Evolutionary conservation across 2,888 invertebrate genomes (phyloP).

Genomic region (Pardosa pseudoannulata): DNA sequence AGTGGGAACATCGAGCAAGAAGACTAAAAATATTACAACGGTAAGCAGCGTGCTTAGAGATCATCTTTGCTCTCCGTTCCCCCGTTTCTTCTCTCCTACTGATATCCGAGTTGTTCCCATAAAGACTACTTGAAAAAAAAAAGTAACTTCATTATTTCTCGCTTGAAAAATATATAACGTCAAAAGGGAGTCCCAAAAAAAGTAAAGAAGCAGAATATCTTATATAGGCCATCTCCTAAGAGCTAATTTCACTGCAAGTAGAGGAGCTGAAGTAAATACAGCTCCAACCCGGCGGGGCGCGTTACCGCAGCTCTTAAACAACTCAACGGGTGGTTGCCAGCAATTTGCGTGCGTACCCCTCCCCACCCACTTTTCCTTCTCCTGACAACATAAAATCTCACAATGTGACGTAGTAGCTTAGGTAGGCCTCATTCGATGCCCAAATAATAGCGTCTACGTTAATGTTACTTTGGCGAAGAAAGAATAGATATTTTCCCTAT

Average conservation of each 20-base stretch:
- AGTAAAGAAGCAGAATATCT: no score
- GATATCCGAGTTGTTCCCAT: no score
- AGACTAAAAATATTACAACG: no score
- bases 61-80: no score
- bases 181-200: no score
- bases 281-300: conserved; percentile 11
- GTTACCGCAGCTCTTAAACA: conserved; percentile 4
- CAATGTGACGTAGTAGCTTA: neutral
- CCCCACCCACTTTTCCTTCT: neutral
- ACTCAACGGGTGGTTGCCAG: conserved; percentile 4
- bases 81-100: no score
- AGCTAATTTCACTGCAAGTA: conserved; percentile 13
- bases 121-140: no score
- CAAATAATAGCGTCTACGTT: neutral
- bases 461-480: neutral
- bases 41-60: no score
- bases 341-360: neutral
- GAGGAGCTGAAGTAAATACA: conserved; percentile 4
- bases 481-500: neutral
- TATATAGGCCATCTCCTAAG: neutral
- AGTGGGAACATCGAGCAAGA: no score
- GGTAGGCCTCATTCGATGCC: neutral
- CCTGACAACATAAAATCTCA: neutral
- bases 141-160: no score
- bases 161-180: no score